Conservation (phyloP, 2,888 invertebrate species). For the Eurytoma adleriae region DNA sequence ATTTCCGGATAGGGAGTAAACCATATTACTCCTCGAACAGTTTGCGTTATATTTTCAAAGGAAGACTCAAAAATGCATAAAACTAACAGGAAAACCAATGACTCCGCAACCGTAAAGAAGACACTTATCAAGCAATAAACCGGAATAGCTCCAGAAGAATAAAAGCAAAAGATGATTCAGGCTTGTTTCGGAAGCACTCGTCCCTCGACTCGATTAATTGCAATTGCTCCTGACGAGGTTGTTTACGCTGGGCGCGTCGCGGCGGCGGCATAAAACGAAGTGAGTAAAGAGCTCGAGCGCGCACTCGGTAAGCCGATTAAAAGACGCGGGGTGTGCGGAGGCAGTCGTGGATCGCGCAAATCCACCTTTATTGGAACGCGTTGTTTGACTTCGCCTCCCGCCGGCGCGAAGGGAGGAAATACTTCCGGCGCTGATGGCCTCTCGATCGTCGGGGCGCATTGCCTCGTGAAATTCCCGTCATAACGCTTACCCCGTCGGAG, state of each 20-base stretch:
- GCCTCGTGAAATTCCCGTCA: background rate
- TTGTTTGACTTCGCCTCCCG: conserved; percentile 31
- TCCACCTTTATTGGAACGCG: conserved; percentile 43
- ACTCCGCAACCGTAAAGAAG: background rate
- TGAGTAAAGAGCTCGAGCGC: background rate
- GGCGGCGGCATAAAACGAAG: conserved; percentile 8
- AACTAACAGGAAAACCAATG: no score
- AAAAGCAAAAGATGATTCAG: background rate
- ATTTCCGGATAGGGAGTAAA: no score
- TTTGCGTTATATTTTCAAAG: no score
- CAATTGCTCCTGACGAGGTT: conserved; percentile 48
- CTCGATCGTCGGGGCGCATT: conserved; percentile 19
- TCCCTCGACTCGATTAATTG: conserved; percentile 51
- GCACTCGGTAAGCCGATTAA: conserved; percentile 38
- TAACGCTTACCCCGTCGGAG: no score
- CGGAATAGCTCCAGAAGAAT: background rate
- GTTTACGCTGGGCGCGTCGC: conserved; percentile 36
- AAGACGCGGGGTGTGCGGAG: conserved; percentile 16
- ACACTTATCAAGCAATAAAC: background rate
- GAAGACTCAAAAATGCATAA: no score
- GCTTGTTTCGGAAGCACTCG: conserved; percentile 46
- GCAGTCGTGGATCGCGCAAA: background rate
- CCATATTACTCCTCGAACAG: no score
- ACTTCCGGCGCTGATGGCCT: conserved; percentile 6
- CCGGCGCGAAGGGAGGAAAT: conserved; percentile 12